These are phyloP conservation scores for Dunckerocampus dactyliophorus DNA, from an alignment of 2,113 vertebrate genomes.

Conservation along the genomic window DNA sequence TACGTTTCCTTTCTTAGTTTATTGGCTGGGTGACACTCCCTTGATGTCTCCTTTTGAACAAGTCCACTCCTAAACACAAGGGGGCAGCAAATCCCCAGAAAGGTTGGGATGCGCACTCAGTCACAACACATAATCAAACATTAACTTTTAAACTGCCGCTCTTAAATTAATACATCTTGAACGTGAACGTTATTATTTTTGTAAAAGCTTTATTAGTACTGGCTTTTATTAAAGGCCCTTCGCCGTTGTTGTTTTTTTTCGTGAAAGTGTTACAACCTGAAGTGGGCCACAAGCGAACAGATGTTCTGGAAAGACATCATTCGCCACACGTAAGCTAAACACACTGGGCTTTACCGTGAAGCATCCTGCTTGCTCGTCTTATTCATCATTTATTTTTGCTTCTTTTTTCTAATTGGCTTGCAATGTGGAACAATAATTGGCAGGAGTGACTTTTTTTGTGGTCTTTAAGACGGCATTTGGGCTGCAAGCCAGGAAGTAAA, in stretches of 20 bases:
- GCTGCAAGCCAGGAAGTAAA: slow-evolving; percentile 38
- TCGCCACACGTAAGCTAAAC: slow-evolving; percentile 1
- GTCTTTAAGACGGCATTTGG: slow-evolving; percentile 56
- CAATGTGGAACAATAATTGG: slow-evolving; percentile 43
- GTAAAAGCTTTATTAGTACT: no score
- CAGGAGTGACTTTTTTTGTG: slow-evolving; percentile 41
- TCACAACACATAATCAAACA: no score
- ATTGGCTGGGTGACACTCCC: no score
- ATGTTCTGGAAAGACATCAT: slow-evolving; percentile 45
- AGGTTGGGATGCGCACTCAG: no score
- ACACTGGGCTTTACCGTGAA: slow-evolving; percentile 15
- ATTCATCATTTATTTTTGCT: slow-evolving; percentile 55
- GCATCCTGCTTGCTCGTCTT: background rate
- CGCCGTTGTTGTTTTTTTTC: slow-evolving; percentile 3
- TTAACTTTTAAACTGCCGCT: no score
- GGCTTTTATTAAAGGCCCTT: no score
- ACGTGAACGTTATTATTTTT: no score
- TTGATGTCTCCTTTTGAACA: no score
- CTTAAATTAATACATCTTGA: no score
- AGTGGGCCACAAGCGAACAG: slow-evolving; percentile 40
- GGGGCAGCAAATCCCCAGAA: no score
- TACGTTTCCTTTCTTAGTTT: no score
- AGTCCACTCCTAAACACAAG: no score
- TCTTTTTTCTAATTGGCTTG: slow-evolving; percentile 42
- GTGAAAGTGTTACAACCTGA: slow-evolving; percentile 27